Conservation (phyloP, 1,140 invertebrate genomes). For the Drosophila chauvacae region DNA sequence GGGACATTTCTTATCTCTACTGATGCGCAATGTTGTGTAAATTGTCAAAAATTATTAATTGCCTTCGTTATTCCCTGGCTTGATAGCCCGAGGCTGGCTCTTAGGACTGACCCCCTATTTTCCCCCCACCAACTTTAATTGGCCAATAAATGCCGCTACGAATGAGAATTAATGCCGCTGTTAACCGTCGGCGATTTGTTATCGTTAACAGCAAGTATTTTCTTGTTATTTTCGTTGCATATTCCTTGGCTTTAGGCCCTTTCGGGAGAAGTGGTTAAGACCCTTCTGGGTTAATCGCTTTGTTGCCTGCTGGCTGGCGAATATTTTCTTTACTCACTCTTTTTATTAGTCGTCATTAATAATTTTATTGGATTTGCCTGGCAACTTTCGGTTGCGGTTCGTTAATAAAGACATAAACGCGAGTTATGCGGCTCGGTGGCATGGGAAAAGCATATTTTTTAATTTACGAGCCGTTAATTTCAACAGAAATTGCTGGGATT, state of each 20-base stretch:
- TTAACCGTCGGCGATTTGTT: slow-evolving; percentile 79
- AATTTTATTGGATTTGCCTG: slow-evolving; percentile 69
- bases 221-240: slow-evolving; percentile 48
- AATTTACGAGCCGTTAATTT: slow-evolving; percentile 24
- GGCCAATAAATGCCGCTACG: slow-evolving; percentile 75
- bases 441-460: slow-evolving; percentile 14
- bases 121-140: slow-evolving; percentile 60
- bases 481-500: neutral
- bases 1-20: slow-evolving; percentile 32
- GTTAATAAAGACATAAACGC: slow-evolving; percentile 76
- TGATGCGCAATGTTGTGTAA: slow-evolving; percentile 75
- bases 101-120: neutral
- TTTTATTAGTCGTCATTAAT: slow-evolving; percentile 74
- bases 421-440: slow-evolving; percentile 23
- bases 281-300: slow-evolving; percentile 73
- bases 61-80: slow-evolving; percentile 59
- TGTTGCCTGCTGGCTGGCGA: slow-evolving; percentile 56
- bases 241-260: slow-evolving; percentile 34
- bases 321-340: slow-evolving; percentile 44
- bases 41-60: slow-evolving; percentile 84
- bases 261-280: slow-evolving; percentile 8
- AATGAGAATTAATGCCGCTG: slow-evolving; percentile 79
- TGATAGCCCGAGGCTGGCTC: slow-evolving; percentile 31
- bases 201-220: slow-evolving; percentile 69
- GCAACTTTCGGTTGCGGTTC: slow-evolving; percentile 53